Conservation (phyloP, 2,113 vertebrate species). For the Charadrius vociferus region DNA sequence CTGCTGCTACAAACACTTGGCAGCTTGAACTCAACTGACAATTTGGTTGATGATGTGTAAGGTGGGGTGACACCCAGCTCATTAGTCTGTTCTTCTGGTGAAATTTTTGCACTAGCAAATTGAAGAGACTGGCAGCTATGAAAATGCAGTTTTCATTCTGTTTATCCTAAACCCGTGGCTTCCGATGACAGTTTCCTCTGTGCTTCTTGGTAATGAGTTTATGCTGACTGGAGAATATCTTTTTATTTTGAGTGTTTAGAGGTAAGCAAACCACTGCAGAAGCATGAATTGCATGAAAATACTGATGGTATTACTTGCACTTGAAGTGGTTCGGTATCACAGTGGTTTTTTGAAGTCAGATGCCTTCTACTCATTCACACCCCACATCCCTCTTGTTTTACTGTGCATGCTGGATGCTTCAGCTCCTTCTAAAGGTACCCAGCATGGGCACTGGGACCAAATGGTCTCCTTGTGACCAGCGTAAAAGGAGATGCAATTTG, state of each 20-base stretch:
- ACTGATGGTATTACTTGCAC: neutral
- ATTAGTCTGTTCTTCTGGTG: neutral
- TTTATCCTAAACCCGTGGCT: neutral
- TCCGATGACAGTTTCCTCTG: neutral
- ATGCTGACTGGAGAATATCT: neutral
- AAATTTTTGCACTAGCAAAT: neutral
- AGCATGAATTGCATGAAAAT: neutral
- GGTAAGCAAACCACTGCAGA: neutral
- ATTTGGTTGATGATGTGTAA: neutral
- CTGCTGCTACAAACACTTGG: neutral
- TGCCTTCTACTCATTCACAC: neutral
- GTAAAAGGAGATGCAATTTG: neutral
- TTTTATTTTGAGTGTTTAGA: neutral
- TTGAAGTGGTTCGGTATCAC: neutral
- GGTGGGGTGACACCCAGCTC: neutral
- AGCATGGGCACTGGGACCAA: accelerated
- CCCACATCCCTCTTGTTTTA: neutral
- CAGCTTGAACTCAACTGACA: neutral
- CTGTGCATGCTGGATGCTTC: neutral
- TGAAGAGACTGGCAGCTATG: neutral
- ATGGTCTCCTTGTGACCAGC: accelerated
- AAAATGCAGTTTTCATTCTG: neutral
- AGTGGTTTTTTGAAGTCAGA: neutral
- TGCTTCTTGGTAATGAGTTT: neutral
- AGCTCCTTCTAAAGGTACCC: neutral